phyloP scores from a whole-genome alignment of 1,140 invertebrate species.

The Brachystomella parvula region DNA sequence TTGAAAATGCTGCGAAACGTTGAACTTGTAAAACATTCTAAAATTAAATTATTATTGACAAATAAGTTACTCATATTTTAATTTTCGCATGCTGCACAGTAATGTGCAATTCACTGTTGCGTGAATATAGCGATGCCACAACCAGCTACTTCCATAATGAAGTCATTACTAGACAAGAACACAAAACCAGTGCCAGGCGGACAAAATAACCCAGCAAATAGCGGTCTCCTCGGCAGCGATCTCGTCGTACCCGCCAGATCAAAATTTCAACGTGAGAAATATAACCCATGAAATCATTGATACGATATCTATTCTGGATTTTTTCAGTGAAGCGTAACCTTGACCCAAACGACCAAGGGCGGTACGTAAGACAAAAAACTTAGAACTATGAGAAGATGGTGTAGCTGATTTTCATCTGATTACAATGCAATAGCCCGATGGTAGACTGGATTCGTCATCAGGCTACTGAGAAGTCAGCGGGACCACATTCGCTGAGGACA shows the following conservation, averaged over 20 bases:
- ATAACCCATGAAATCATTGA: neutral
- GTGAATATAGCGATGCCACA: too few species aligned
- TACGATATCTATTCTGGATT: neutral
- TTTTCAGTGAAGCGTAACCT: neutral
- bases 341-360: neutral
- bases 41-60: too few species aligned
- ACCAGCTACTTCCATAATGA: too few species aligned
- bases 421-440: neutral
- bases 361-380: neutral
- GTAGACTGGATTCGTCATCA: conserved; percentile 4
- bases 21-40: too few species aligned
- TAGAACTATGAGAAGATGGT: conserved; percentile 4
- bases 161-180: too few species aligned
- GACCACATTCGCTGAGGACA: conserved; percentile 13
- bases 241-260: neutral
- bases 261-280: neutral
- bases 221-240: neutral
- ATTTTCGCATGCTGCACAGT: too few species aligned
- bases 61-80: too few species aligned
- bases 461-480: neutral
- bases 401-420: neutral
- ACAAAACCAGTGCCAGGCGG: too few species aligned
- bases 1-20: too few species aligned
- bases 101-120: too few species aligned
- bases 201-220: too few species aligned